Evolutionary conservation across 2,113 vertebrate genomes (phyloP), one percentile per base, ranked within the genome.

Genomic region (Orthonyx spaldingii): DNA sequence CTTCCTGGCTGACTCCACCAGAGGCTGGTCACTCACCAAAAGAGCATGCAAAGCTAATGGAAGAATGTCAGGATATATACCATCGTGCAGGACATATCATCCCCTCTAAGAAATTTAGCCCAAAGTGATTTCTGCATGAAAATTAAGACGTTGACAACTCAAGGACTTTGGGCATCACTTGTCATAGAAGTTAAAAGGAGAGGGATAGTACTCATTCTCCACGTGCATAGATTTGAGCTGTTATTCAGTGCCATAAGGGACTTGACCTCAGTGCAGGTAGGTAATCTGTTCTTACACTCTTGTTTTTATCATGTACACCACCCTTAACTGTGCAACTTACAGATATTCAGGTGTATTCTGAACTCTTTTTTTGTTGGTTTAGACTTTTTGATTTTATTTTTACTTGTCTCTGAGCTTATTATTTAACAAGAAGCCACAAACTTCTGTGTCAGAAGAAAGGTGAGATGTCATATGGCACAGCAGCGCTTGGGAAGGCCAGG

Each of bases 401-500:
- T 53, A 10, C 57, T 57, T 78, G 37, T 61, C 32, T 57, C 23
- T 74, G 28, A n/a, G 16, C 8, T 72, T 80, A 15, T 86, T 77
- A 11, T 65, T 83, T 77, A 52, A 27, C 18, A 33, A 50, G 33
- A 21, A 66, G 15, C 42, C 33, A 71, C 18, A 55, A 46, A 55
- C 2, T 33, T 82, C 39, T 37, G 7, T 47, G 18, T 32, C 28
- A 53, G 16, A 26, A 76, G 26, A 72, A 68, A 1, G 1, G 19
- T 84, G 32, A 85, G 21, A 13, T 32, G 17, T 33, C 19, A 28
- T 8, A 14, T 9, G 41, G 33, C 13, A 12, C 1, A 35, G 17
- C 0, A 0, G n/a, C 0, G 0, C 39, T 80, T 20, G 28, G 63
- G 72, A 90, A 77, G 32, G 2, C 17, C 46, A n/a, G 20, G 20